Evolutionary conservation across 2,113 vertebrate genomes (phyloP).

Genomic region (Austrofundulus limnaeus): DNA sequence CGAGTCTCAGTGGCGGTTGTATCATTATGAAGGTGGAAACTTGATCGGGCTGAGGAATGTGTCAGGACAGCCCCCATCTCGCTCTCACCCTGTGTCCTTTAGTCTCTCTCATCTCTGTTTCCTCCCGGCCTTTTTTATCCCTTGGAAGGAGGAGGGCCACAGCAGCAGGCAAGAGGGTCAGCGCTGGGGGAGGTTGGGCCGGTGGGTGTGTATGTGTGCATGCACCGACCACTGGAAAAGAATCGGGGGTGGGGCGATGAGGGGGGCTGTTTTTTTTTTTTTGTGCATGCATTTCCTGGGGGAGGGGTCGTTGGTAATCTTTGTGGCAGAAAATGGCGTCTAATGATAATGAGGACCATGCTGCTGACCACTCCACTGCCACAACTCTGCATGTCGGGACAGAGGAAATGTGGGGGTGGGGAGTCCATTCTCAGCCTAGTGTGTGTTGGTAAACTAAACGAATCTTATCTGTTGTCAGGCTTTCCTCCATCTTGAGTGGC

Average conservation of each 20-base stretch:
- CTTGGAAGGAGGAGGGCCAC: conserved; percentile 66
- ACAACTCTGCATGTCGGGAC: conserved; percentile 25
- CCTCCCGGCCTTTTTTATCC: conserved; percentile 67
- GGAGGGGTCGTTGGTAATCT: conserved; percentile 62
- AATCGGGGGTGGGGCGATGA: conserved; percentile 23
- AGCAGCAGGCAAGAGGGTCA: conserved; percentile 68
- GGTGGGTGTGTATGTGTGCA: conserved; percentile 14
- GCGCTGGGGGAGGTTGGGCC: conserved; percentile 60
- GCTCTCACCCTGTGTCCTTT: conserved; percentile 14
- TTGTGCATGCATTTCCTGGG: conserved; percentile 47
- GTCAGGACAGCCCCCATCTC: conserved; percentile 52
- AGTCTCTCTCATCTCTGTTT: conserved; percentile 8
- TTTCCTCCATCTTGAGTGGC: conserved; percentile 77
- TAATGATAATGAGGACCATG: conserved; percentile 77
- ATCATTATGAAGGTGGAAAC: conserved; percentile 71
- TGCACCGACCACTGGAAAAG: conserved; percentile 41
- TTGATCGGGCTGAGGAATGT: conserved; percentile 75
- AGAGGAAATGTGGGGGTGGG: conserved; percentile 60
- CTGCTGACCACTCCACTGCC: conserved; percentile 68
- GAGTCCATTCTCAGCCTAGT: conserved; percentile 27
- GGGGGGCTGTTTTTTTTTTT: conserved; percentile 17
- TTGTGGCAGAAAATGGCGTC: conserved; percentile 76
- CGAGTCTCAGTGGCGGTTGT: conserved; percentile 25
- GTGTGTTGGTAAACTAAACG: conserved; percentile 72
- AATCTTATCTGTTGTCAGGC: conserved; percentile 72